Evolutionary conservation across 2,888 invertebrate species (phyloP).

Genomic region (Bursaphelenchus okinawaensis): DNA sequence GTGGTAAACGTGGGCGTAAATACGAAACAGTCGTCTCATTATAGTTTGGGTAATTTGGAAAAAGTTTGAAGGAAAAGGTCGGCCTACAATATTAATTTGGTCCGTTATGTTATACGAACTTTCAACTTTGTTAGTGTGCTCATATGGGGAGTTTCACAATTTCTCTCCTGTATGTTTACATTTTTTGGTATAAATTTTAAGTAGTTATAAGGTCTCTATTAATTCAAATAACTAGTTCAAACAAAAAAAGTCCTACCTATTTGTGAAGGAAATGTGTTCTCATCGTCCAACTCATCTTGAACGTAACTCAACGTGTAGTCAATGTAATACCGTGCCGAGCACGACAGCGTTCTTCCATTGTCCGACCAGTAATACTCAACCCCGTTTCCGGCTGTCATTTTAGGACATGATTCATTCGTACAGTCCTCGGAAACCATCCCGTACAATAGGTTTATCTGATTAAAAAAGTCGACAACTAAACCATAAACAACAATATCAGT

Average conservation of each 20-base stretch:
- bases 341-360: conserved; percentile 62
- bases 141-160: neutral
- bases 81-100: conserved; percentile 33
- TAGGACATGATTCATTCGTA: conserved; percentile 77
- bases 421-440: conserved; percentile 99
- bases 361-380: conserved; percentile 99
- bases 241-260: conserved; percentile 66
- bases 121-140: no score
- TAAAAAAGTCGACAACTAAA: conserved; percentile 96
- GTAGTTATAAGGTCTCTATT: neutral
- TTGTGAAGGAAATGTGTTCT: conserved; percentile 94
- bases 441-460: conserved; percentile 99
- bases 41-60: conserved; percentile 87
- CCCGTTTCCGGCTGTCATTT: conserved; percentile 92
- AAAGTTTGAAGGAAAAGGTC: conserved; percentile 48
- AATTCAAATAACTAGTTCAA: neutral
- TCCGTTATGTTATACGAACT: neutral
- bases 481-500: neutral
- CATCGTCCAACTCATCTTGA: conserved; percentile 97
- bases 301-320: conserved; percentile 99
- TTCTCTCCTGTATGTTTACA: neutral
- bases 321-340: conserved; percentile 72
- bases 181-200: neutral
- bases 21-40: conserved; percentile 90
- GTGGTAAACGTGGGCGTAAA: conserved; percentile 99